Conservation (phyloP, 2,888 invertebrate species). For the Drosophila cyrtoloma region DNA sequence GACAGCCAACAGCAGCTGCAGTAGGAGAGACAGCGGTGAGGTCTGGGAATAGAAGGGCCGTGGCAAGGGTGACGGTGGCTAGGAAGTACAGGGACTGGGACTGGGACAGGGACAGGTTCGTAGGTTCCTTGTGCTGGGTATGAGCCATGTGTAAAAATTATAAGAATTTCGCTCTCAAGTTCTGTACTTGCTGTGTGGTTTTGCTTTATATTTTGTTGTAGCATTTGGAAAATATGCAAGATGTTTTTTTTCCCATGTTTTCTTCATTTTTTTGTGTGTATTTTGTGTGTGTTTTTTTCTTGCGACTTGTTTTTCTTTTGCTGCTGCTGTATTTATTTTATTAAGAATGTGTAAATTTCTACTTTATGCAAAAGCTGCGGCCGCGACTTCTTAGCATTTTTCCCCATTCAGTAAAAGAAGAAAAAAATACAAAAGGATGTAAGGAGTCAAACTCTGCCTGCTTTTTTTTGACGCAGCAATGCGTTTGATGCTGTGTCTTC, state of each 20-base stretch:
- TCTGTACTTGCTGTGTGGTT: constrained; percentile 56
- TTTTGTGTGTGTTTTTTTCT: constrained; percentile 1
- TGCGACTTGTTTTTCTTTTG: constrained; percentile 47
- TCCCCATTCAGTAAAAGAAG: constrained; percentile 32
- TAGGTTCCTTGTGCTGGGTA: not conserved
- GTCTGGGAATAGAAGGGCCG: not conserved
- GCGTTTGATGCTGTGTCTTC: constrained; percentile 55
- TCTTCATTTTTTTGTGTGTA: constrained; percentile 1
- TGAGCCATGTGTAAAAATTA: constrained; percentile 73
- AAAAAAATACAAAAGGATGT: constrained; percentile 5
- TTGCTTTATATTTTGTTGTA: constrained; percentile 29
- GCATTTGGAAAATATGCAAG: constrained; percentile 64
- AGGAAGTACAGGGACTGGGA: not conserved
- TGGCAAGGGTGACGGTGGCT: not conserved
- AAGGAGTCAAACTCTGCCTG: constrained; percentile 1
- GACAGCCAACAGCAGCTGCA: constrained; percentile 14
- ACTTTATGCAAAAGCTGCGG: constrained; percentile 76
- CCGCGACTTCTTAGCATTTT: constrained; percentile 77
- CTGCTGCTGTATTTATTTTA: constrained; percentile 71
- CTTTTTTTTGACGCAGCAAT: constrained; percentile 36
- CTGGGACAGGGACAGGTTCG: not conserved
- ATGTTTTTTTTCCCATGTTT: constrained; percentile 14
- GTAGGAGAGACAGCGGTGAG: too few relatives aligned
- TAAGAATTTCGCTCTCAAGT: constrained; percentile 78
- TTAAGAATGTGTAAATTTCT: constrained; percentile 81